These are phyloP conservation scores for Mohoua ochrocephala DNA, from an alignment of 2,113 vertebrate genomes.

Conservation along the genomic window DNA sequence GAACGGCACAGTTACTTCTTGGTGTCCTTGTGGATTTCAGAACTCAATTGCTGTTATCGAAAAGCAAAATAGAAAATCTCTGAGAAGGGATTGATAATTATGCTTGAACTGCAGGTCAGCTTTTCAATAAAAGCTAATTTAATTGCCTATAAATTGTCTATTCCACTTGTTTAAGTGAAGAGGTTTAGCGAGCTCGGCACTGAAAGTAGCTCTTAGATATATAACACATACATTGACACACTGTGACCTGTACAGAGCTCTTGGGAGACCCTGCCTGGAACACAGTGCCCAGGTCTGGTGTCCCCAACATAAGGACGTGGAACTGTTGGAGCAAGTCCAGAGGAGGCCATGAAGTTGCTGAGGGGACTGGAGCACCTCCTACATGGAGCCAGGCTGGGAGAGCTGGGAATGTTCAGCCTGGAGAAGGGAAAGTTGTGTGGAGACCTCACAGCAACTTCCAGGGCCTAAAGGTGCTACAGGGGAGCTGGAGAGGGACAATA, in stretches of 20 bases:
- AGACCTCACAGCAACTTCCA: not conserved
- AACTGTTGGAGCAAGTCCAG: not conserved
- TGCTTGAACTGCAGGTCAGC: not conserved
- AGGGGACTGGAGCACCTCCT: not conserved
- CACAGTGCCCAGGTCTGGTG: too few relatives aligned
- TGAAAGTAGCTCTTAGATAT: not conserved
- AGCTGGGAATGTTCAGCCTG: not conserved
- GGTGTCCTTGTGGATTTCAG: not conserved
- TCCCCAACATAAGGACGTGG: fast-evolving
- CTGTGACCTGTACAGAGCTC: not conserved
- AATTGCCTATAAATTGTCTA: not conserved
- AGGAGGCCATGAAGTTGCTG: not conserved
- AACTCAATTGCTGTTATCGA: not conserved
- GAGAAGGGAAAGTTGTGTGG: not conserved
- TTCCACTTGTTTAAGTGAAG: not conserved
- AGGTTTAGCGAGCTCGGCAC: not conserved
- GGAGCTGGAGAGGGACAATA: not conserved
- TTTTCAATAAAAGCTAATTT: conserved; percentile 1
- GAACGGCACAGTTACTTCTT: not conserved
- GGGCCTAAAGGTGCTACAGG: fast-evolving
- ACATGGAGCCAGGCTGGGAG: fast-evolving
- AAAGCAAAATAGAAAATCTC: not conserved
- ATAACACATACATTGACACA: not conserved
- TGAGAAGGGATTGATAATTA: not conserved
- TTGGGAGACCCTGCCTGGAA: not conserved